Evolutionary conservation across 1,140 invertebrate species (phyloP).

Genomic region (Drosophila sucinea): DNA sequence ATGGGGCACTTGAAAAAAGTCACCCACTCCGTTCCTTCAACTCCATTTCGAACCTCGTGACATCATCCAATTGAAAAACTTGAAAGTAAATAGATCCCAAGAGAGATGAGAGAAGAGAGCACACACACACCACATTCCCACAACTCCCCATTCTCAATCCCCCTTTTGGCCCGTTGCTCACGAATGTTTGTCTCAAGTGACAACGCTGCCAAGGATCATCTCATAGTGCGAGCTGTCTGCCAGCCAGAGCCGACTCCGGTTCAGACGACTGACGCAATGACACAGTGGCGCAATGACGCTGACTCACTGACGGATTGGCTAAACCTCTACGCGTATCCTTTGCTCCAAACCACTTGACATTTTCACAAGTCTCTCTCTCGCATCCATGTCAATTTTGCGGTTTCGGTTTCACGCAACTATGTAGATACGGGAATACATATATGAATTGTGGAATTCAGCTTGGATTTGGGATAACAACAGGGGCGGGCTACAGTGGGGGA

Average conservation of each 20-base stretch:
- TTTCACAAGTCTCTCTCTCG: constrained; percentile 72
- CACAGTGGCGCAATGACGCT: constrained; percentile 24
- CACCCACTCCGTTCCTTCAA: constrained; percentile 42
- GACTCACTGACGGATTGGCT: constrained; percentile 54
- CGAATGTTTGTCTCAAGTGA: constrained; percentile 72
- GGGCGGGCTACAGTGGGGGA: constrained; percentile 1
- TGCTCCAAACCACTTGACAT: constrained; percentile 71
- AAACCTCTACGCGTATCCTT: constrained; percentile 39
- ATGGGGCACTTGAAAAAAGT: constrained; percentile 50
- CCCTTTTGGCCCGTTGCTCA: constrained; percentile 30
- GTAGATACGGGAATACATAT: constrained; percentile 20
- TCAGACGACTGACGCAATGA: constrained; percentile 15
- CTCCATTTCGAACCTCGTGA: constrained; percentile 47
- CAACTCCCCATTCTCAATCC: constrained; percentile 13
- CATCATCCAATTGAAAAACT: constrained; percentile 80
- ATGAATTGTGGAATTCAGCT: constrained; percentile 41
- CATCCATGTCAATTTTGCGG: constrained; percentile 78
- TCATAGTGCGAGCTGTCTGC: constrained; percentile 64
- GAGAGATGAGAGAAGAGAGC: constrained; percentile 57
- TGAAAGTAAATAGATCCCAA: constrained; percentile 81
- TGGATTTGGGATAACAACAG: constrained; percentile 33
- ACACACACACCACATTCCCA: constrained; percentile 27
- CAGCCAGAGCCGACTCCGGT: not conserved
- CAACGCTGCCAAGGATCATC: constrained; percentile 77
- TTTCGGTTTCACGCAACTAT: constrained; percentile 70